Base-by-base conservation (phyloP, 1,140 invertebrate genomes). In the Dufourea novaeangliae region DNA sequence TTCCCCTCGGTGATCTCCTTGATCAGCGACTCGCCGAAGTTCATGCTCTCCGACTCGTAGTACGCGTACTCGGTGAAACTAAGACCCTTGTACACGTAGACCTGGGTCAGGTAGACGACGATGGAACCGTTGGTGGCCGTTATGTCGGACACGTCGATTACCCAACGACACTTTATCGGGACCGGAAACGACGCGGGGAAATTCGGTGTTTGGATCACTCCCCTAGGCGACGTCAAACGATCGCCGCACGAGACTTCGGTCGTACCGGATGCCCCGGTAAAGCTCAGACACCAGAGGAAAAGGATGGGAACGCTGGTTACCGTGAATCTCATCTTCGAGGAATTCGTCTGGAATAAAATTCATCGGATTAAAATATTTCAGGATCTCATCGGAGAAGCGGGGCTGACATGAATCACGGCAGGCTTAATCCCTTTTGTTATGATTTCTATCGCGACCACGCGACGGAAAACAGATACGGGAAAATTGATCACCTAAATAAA, bases 31-130 rank as follows among this genome's bases (percentile, higher is more conserved):
- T 94, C 94, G 1, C 94, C 95, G 52, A 95, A 93, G 86, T 96
- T 95, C 73, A 94, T 95, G 56, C 93, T 93, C 57, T 95, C 95
- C 66, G 88, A 90, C 41, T 96, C 96, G 87, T 96, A 96, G 79
- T 96, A 95, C 76, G 96, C 94, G 86, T 97, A 97, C 87, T 98
- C 97, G 1, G 95, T 96, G 87, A 98, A 96, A 39, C 94, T 95
- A 0, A 98, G 92, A 0, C 96, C 97, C 83, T 95, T 95, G 62
- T 95, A 95, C 32, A 97, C 95, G 91, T 96, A 98, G 37, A 97
- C 94, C 86, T 98, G 97, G 0, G 97, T 98, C 78, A 98, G 93
- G 88, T 98, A 98, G 32, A 98, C 93, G 46, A 97, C 94, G 83
- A 98, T 97, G 6, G 95, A 95, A 22, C 93, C 88, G 81, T 94